Evolutionary conservation across 2,888 invertebrate species (phyloP).

Genomic region (Lasiommata megera): DNA sequence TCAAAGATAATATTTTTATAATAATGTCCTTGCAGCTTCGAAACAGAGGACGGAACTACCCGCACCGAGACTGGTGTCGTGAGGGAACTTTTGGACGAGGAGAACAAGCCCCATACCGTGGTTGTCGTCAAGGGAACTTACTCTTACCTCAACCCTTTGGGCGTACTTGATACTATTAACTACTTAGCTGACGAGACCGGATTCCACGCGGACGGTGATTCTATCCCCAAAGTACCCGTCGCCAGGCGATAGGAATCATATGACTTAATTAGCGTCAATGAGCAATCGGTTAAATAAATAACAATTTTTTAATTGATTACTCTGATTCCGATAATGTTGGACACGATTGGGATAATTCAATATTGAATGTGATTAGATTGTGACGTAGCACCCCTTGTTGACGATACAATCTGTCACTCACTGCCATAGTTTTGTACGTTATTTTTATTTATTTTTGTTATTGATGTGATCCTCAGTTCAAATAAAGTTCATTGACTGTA

Average conservation of each 20-base stretch:
- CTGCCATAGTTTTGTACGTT: constrained; percentile 61
- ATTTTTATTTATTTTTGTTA: constrained; percentile 50
- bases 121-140: constrained; percentile 82
- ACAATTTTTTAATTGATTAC: constrained; percentile 8
- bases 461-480: no score
- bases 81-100: constrained; percentile 69
- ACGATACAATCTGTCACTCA: constrained; percentile 29
- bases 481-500: constrained; percentile 36
- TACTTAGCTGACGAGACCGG: constrained; percentile 84
- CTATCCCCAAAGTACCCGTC: constrained; percentile 74
- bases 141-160: constrained; percentile 79
- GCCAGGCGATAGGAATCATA: constrained; percentile 38
- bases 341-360: neutral
- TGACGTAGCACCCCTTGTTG: neutral
- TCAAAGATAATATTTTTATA: neutral
- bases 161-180: constrained; percentile 69
- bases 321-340: neutral
- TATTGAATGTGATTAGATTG: neutral
- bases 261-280: constrained; percentile 25
- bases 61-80: constrained; percentile 75
- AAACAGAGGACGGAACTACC: constrained; percentile 79
- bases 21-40: constrained; percentile 52
- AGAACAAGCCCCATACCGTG: constrained; percentile 78
- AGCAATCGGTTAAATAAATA: constrained; percentile 30
- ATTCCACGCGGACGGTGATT: constrained; percentile 82